These are phyloP conservation scores for Thaleichthys pacificus DNA, from an alignment of 2,797 vertebrate genomes.

Conservation along the genomic window DNA sequence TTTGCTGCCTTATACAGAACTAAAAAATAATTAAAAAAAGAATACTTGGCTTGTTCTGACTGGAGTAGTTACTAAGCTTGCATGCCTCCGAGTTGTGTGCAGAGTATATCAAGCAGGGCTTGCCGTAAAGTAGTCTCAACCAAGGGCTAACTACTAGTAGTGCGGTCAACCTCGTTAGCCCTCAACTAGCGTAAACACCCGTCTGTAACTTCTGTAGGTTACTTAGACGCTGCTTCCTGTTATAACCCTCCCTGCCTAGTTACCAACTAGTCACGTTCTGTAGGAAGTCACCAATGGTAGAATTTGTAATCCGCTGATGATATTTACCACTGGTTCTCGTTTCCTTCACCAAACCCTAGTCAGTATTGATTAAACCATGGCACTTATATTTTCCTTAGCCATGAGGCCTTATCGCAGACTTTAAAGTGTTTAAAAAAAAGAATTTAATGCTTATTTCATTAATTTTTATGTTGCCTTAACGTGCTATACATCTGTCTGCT, in stretches of 20 bases:
- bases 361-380: constrained; percentile 26
- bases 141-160: constrained; percentile 47
- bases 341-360: constrained; percentile 17
- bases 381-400: constrained; percentile 42
- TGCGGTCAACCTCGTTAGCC: constrained; percentile 24
- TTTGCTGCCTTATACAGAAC: constrained; percentile 55
- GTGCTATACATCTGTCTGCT: constrained; percentile 27
- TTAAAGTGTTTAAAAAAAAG: constrained; percentile 15
- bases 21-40: neutral
- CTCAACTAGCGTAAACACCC: neutral
- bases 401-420: constrained; percentile 64
- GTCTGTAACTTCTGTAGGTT: constrained; percentile 7
- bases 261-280: constrained; percentile 28
- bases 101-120: constrained; percentile 33
- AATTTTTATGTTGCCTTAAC: constrained; percentile 60
- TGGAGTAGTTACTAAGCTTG: constrained; percentile 9
- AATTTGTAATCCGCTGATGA: constrained; percentile 16
- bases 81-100: constrained; percentile 34
- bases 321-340: neutral
- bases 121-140: constrained; percentile 36
- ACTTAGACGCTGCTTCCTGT: constrained; percentile 45
- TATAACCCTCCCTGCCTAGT: constrained; percentile 37
- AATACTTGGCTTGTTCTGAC: neutral
- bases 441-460: constrained; percentile 10
- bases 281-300: constrained; percentile 35